phyloP scores from a whole-genome alignment of 2,797 vertebrate genomes.

The Margarornis squamiger region DNA sequence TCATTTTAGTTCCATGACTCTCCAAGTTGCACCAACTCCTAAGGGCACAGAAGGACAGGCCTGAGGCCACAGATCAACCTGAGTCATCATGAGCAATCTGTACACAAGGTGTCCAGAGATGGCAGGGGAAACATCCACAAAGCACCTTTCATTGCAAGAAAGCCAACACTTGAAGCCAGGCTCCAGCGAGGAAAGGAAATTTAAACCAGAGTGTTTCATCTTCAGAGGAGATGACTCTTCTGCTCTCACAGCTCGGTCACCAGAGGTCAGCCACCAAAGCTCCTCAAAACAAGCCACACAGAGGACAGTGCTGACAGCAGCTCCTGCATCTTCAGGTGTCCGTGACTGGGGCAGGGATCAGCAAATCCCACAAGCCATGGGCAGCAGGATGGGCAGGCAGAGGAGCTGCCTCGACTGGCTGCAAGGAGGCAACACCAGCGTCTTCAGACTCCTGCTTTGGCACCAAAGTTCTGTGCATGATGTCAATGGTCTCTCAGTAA shows the following conservation, averaged over 20 bases:
- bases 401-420: background rate
- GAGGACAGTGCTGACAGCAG: background rate
- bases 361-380: fast-evolving
- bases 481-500: background rate
- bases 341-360: background rate
- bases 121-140: background rate
- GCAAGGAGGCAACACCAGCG: background rate
- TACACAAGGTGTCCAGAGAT: background rate
- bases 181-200: background rate
- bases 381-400: background rate
- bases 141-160: background rate
- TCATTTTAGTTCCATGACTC: background rate
- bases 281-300: background rate
- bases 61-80: background rate
- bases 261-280: background rate
- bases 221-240: background rate
- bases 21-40: background rate
- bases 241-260: background rate
- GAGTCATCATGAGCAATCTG: background rate
- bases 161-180: background rate
- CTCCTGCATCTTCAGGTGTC: background rate
- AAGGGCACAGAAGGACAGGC: background rate
- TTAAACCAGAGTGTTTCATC: background rate
- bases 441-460: background rate
- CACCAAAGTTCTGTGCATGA: background rate